Evolutionary conservation across 2,888 invertebrate genomes (phyloP), one percentile per base, ranked within the genome.

Genomic region (Xylophagus ater): DNA sequence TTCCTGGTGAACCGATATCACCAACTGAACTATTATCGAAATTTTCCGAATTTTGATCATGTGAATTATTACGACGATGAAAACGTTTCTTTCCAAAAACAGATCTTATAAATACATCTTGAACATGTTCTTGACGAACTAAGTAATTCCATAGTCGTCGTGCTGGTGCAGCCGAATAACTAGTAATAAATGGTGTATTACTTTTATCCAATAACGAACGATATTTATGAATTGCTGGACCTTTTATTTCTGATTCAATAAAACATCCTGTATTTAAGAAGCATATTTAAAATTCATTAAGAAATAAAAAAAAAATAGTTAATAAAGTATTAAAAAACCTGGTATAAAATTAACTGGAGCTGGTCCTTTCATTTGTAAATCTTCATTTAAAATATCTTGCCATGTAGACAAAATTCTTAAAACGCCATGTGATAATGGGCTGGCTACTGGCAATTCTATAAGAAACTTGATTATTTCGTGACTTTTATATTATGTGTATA

Each of bases 31-130:
- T 37, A 13, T 32, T 31, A 6, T 51, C 46, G 3, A 59, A 56
- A 45, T 68, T 55, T 45, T 52, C 55, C 54, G 26, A 13, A 39
- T 28, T 26, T n/a, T 40, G 40, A n/a, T n/a, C n/a, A n/a, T n/a
- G n/a, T n/a, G n/a, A n/a, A n/a, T n/a, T n/a, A n/a, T n/a, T n/a
- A n/a, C n/a, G n/a, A n/a, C n/a, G n/a, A n/a, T n/a, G n/a, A n/a
- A n/a, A n/a, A 28, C 79, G 73, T 14, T 81, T 75, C 49, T 84
- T 84, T 2, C 87, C 85, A 62, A 96, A 98, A 43, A 98, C 87
- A 45, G 92, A 88, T 41, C 92, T 78, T 55, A 98, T 89, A 66
- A 98, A 98, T 41, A 92, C 75, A 52, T 96, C 88, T 69, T 93
- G 92, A 19, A 96, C 85, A 30, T 75, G 68, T 62, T 96, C 93